phyloP scores from a whole-genome alignment of 2,888 invertebrate genomes.

The Polyploca ridens region DNA sequence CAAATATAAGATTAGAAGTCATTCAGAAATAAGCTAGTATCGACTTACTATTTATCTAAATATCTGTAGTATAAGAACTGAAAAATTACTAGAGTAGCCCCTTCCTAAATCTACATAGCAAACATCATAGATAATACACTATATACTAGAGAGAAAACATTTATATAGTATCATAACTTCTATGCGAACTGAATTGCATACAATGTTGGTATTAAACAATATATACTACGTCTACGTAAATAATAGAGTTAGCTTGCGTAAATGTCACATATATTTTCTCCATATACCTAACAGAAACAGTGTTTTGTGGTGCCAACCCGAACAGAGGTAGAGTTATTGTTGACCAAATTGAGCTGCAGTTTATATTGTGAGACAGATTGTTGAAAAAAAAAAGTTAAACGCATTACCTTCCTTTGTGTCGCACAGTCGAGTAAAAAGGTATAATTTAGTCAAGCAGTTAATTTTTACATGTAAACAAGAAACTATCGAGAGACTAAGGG shows the following conservation, averaged over 20 bases:
- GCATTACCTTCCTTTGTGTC: no score
- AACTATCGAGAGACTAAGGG: no score
- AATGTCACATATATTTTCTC: constrained; percentile 3
- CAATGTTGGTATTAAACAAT: neutral
- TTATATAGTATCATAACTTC: neutral
- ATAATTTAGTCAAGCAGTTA: no score
- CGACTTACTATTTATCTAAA: no score
- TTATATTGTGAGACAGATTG: neutral
- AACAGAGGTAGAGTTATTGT: neutral
- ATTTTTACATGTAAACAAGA: no score
- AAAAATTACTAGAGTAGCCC: no score
- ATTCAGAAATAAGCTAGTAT: no score
- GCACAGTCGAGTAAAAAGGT: no score
- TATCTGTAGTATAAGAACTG: no score
- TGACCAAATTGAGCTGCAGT: neutral
- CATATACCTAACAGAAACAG: neutral
- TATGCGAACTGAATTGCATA: neutral
- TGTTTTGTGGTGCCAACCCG: neutral
- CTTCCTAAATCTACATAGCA: no score
- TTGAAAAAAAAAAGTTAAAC: neutral
- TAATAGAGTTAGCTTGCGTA: neutral
- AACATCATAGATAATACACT: no score
- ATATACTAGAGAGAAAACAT: no score
- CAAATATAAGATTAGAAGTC: neutral
- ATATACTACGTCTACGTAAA: neutral